phyloP scores from a whole-genome alignment of 37 sponge, comb jelly and placozoan genomes.

The Agelas oroides region DNA sequence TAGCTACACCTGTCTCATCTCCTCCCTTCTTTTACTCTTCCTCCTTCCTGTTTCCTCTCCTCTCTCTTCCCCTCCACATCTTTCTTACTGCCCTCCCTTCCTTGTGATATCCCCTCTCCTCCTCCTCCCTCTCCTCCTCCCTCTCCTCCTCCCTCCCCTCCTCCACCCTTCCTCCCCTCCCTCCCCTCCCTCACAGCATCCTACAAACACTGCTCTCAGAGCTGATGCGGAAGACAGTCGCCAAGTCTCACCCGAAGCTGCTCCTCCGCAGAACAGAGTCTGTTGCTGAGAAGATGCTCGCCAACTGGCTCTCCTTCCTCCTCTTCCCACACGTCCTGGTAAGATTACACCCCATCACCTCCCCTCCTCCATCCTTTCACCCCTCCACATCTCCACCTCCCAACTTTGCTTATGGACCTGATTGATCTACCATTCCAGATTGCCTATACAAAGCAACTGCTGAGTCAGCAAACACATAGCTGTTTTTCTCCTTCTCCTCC shows the following conservation, averaged over 20 bases:
- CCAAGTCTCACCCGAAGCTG: conserved; percentile 72
- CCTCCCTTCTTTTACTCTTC: background rate
- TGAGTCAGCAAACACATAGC: too few relatives aligned
- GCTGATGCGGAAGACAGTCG: conserved; percentile 64
- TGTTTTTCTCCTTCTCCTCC: too few relatives aligned
- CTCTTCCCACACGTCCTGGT: conserved; percentile 85
- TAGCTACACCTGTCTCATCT: background rate
- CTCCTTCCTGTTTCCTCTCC: conserved; percentile 16
- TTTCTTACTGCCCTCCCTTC: too few relatives aligned
- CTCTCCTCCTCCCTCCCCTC: conserved; percentile 17
- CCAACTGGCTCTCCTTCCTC: conserved; percentile 91
- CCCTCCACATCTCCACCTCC: background rate
- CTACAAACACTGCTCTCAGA: conserved; percentile 71
- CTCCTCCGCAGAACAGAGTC: conserved; percentile 83
- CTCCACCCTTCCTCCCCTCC: background rate
- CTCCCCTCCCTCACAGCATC: conserved; percentile 46
- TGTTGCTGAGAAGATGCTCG: conserved; percentile 93
- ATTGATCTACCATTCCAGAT: too few relatives aligned
- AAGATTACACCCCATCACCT: background rate
- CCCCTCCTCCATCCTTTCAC: conserved; percentile 3
- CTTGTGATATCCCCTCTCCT: background rate
- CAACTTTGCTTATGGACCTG: background rate
- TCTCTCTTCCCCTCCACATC: background rate
- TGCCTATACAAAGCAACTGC: too few relatives aligned
- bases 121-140: conserved; percentile 5